Conservation (phyloP, 2,888 invertebrate genomes). For the Xanthostigma xanthostigma region DNA sequence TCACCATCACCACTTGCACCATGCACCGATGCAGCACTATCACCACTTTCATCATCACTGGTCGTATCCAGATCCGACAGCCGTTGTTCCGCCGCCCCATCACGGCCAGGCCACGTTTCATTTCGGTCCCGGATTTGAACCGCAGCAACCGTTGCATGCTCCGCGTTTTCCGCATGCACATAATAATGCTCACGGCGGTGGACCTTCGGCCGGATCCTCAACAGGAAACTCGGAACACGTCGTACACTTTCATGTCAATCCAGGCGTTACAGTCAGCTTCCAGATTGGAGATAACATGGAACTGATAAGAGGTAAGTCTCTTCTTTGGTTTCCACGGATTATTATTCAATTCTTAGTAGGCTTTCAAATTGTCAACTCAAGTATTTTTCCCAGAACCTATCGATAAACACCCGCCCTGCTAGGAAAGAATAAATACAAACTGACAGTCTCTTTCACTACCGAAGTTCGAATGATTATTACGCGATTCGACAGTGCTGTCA, state of each 20-base stretch:
- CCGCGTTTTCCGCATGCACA: conserved; percentile 9
- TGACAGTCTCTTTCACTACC: no score
- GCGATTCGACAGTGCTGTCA: no score
- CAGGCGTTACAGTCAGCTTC: conserved; percentile 62
- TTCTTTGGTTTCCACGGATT: no score
- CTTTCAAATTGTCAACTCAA: no score
- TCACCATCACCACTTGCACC: conserved; percentile 34
- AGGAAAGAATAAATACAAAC: no score
- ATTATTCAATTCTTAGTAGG: no score
- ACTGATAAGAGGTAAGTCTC: conserved; percentile 53
- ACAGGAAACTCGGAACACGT: conserved; percentile 36
- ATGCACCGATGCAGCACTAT: conserved; percentile 29
- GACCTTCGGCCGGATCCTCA: conserved; percentile 15
- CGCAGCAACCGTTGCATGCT: conserved; percentile 25
- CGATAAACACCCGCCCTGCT: no score
- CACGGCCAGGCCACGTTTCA: conserved; percentile 39
- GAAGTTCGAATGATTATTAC: no score
- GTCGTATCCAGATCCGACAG: conserved; percentile 37
- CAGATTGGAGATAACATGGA: conserved; percentile 61
- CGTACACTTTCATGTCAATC: conserved; percentile 59
- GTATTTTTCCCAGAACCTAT: no score
- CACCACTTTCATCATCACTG: conserved; percentile 27
- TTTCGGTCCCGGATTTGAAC: conserved; percentile 43
- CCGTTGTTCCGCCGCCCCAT: conserved; percentile 25
- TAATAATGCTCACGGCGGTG: conserved; percentile 6